phyloP scores from a whole-genome alignment of 2,888 invertebrate genomes.

The Clepsis dumicolana region DNA sequence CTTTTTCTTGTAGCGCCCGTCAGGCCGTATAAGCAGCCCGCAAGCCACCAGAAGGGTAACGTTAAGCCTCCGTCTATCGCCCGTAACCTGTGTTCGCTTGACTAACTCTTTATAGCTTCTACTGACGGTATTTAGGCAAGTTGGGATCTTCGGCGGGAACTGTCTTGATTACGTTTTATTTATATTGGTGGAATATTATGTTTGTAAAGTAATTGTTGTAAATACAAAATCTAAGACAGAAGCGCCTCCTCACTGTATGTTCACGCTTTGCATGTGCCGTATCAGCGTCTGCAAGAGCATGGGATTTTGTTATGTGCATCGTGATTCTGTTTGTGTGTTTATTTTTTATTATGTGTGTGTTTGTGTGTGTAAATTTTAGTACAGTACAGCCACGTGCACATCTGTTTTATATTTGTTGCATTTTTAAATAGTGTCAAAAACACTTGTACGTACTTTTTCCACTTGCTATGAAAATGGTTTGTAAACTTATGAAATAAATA shows the following conservation, averaged over 20 bases:
- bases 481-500: slow-evolving; percentile 29
- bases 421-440: no score
- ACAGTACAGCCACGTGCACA: slow-evolving; percentile 37
- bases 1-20: slow-evolving; percentile 81
- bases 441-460: no score
- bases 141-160: slow-evolving; percentile 68
- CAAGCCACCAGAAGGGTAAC: slow-evolving; percentile 83
- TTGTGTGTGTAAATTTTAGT: slow-evolving; percentile 1
- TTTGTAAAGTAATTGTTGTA: slow-evolving; percentile 48
- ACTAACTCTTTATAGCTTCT: slow-evolving; percentile 74
- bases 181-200: slow-evolving; percentile 44
- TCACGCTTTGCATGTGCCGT: slow-evolving; percentile 45
- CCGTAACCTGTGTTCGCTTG: slow-evolving; percentile 68
- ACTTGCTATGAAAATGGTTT: background rate
- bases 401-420: no score
- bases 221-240: slow-evolving; percentile 62
- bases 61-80: slow-evolving; percentile 68
- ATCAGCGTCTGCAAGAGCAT: slow-evolving; percentile 51
- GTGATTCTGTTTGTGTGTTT: slow-evolving; percentile 35
- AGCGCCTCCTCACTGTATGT: slow-evolving; percentile 58
- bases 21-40: slow-evolving; percentile 77
- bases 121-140: slow-evolving; percentile 77
- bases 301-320: slow-evolving; percentile 35
- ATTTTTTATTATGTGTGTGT: slow-evolving; percentile 1
- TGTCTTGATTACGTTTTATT: slow-evolving; percentile 58